Evolutionary conservation across 92 coral and sea anemone genomes (phyloP), one percentile per base, ranked within the genome.

Genomic region (Pocillopora meandrina): DNA sequence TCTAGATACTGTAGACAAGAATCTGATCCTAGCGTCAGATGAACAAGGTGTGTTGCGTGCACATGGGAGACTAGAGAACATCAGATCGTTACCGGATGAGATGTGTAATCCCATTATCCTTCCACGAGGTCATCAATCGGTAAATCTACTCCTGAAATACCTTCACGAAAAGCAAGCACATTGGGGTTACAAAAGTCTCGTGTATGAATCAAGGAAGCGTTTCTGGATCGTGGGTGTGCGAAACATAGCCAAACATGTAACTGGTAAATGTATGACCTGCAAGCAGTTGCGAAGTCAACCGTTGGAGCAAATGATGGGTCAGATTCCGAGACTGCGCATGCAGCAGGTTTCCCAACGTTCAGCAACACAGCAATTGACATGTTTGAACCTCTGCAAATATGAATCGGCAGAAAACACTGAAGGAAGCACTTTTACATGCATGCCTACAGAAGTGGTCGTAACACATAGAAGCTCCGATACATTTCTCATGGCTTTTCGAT

Each of bases 331-430:
- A 14, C 85, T 90, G 34, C 88, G 96, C 10, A 84, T 82, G 89
- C 88, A 20, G 71, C 72, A 26, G 85, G 87, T 2, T 77, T 35
- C 34, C 93, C 93, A 33, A 90, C 87, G 20, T 92, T 92, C 71
- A 56, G 87, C 74, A 71, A 90, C 81, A 87, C 92, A 12, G 96
- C 96, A 59, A 81, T 85, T 56, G 93, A 85, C 74, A 90, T 93
- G 92, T 90, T 93, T 81, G 92, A 93, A 7, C 92, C 93, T 21
- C 49, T 90, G 68, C 95, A 90, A 15, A 76, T 92, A 61, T 78
- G 75, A 83, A 36, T 91, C 57, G 80, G 86, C 74, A 74, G 87
- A 70, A 90, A 76, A 89, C 93, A 47, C 75, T 83, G 71, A 92
- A 87, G 85, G 95, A 92, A 78, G 93, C 91, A 21, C 87, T 10